Base-by-base conservation (phyloP, 2,888 invertebrate species). In the Unio pictorum region DNA sequence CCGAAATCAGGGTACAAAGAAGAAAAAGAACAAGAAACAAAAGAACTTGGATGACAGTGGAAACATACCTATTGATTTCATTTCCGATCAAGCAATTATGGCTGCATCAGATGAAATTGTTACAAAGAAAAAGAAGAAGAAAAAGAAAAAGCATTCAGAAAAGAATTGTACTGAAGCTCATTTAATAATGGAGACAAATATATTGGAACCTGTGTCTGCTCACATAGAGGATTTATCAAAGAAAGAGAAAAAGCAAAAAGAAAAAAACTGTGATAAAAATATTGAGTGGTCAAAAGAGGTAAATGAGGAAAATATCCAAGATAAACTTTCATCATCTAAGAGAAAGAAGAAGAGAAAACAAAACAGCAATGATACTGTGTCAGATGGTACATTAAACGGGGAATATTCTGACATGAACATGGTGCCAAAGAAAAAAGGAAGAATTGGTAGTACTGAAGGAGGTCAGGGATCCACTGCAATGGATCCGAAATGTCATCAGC, bases 221-320 rank as follows among this genome's bases (percentile, higher is more conserved):
- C 28, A 34, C 3, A 62, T 20, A 34, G 65, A 69, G 55, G 66
- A 67, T 4, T 60, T 56, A 58, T 61, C 56, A n/a, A 64, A 65
- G 7, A 64, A 64, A 30, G 67, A 67, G 62, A 73, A 75, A 55
- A 74, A 70, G 66, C 69, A 70, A 68, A 72, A 75, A 34, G 23
- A 60, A 65, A 68, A 67, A 62, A 56, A 61, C 8, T 68, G 61
- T 15, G 71, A 68, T 28, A 70, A 73, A 54, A 68, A 71, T 26
- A 71, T 75, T 55, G 69, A 59, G 17, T 55, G 62, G 28, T 55
- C 68, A 57, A 55, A 66, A 11, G 55, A 64, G 26, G 55, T 20
- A n/a, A 58, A 61, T 57, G 55, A 67, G 11, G 23, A 11, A n/a
- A 45, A 45, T 54, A 55, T 26, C 8, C 23, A 45, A 28, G 28